Evolutionary conservation across 2,113 vertebrate species (phyloP).

Genomic region (Noctilio leporinus): DNA sequence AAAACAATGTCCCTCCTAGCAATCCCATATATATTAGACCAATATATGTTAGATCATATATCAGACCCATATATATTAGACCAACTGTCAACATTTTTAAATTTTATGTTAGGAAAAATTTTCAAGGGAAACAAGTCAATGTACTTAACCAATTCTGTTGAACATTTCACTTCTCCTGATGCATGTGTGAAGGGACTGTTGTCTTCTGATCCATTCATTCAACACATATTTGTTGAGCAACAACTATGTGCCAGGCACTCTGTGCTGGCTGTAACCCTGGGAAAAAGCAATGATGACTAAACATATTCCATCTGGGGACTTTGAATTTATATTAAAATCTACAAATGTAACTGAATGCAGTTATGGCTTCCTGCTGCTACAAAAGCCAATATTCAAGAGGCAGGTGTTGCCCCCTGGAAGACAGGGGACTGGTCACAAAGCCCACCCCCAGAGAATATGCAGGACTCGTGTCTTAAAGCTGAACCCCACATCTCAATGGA

Average conservation of each 20-base stretch:
- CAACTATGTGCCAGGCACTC: background rate
- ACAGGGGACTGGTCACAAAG: too few species aligned
- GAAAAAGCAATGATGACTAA: background rate
- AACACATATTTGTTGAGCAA: background rate
- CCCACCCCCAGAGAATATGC: too few species aligned
- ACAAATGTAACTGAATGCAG: too few species aligned
- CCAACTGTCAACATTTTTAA: background rate
- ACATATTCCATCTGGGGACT: background rate
- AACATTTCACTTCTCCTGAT: background rate
- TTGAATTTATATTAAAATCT: background rate
- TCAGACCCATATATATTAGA: background rate
- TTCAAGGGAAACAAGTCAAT: background rate
- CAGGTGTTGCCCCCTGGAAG: too few species aligned
- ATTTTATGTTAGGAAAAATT: background rate
- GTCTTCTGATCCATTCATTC: background rate
- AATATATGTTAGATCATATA: background rate
- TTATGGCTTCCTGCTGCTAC: too few species aligned
- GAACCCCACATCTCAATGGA: too few species aligned
- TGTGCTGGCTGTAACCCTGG: background rate
- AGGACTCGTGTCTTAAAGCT: too few species aligned
- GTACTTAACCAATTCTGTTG: background rate
- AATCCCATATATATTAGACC: background rate
- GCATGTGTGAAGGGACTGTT: background rate
- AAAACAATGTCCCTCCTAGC: background rate
- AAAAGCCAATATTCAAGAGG: too few species aligned